Evolutionary conservation across 2,888 invertebrate genomes (phyloP).

Genomic region (Monochamus alternatus): DNA sequence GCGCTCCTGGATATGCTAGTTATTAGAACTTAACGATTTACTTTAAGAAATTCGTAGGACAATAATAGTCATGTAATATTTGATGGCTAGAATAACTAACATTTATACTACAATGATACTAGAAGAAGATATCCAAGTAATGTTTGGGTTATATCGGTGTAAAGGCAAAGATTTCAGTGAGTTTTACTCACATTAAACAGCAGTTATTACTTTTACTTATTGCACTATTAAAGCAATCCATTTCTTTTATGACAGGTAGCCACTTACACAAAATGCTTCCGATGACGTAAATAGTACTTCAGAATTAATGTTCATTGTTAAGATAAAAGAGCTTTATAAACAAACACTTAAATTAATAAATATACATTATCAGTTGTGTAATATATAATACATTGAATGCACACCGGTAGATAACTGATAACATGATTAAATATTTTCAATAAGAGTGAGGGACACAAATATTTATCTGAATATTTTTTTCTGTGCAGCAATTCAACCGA

Average conservation of each 20-base stretch:
- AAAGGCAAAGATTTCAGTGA: too few relatives aligned
- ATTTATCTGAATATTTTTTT: slow-evolving; percentile 19
- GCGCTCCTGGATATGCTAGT: too few relatives aligned
- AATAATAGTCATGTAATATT: too few relatives aligned
- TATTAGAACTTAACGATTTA: too few relatives aligned
- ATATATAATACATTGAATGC: slow-evolving; percentile 9
- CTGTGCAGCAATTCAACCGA: slow-evolving; percentile 8
- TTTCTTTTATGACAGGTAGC: slow-evolving; percentile 24
- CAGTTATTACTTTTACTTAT: neutral
- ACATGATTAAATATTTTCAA: slow-evolving; percentile 15
- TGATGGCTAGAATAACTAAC: too few relatives aligned
- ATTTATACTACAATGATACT: too few relatives aligned
- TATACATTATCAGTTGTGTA: slow-evolving; percentile 24
- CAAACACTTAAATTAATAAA: slow-evolving; percentile 24
- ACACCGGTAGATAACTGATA: slow-evolving; percentile 24
- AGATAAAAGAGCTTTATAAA: slow-evolving; percentile 15
- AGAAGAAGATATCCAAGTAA: too few relatives aligned
- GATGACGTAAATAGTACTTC: slow-evolving; percentile 36
- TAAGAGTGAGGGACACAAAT: slow-evolving; percentile 14
- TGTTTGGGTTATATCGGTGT: too few relatives aligned
- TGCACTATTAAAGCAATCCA: slow-evolving; percentile 2
- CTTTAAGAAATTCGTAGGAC: too few relatives aligned
- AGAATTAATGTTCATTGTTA: slow-evolving; percentile 28
- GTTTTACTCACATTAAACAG: too few relatives aligned
- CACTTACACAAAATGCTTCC: slow-evolving; percentile 25